Evolutionary conservation across 1,140 invertebrate genomes (phyloP).

Genomic region (Tetramorium simillimum): DNA sequence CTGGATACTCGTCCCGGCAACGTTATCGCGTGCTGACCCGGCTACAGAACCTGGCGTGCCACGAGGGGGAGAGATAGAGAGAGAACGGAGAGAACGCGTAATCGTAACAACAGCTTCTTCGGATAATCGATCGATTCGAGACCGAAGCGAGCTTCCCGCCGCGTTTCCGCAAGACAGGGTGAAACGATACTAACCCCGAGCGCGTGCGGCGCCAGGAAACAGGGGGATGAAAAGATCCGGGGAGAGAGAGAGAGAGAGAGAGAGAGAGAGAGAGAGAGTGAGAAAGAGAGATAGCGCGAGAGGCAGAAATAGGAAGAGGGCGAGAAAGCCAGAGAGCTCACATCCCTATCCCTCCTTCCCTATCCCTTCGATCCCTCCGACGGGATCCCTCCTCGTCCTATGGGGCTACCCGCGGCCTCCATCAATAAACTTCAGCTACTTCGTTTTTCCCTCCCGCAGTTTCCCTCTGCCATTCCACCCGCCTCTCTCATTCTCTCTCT

Average conservation of each 20-base stretch:
- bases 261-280: background rate
- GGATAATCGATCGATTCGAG: slow-evolving; percentile 65
- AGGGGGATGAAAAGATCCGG: slow-evolving; percentile 53
- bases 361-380: slow-evolving; percentile 44
- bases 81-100: slow-evolving; percentile 18
- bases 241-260: background rate
- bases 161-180: slow-evolving; percentile 54
- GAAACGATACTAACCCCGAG: slow-evolving; percentile 54
- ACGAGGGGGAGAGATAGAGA: slow-evolving; percentile 7
- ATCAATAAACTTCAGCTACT: slow-evolving; percentile 62
- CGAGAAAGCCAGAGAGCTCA: slow-evolving; percentile 17
- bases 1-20: slow-evolving; percentile 56
- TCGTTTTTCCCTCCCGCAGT: slow-evolving; percentile 58
- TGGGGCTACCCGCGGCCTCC: slow-evolving; percentile 57
- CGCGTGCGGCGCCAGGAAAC: slow-evolving; percentile 51
- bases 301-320: background rate
- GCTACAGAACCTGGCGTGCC: slow-evolving; percentile 49
- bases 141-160: slow-evolving; percentile 53
- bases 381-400: slow-evolving; percentile 44
- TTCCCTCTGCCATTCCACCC: slow-evolving; percentile 44
- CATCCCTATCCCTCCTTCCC: background rate
- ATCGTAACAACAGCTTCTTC: slow-evolving; percentile 67
- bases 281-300: background rate
- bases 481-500: slow-evolving; percentile 52
- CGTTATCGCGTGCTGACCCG: slow-evolving; percentile 58